Percentiles rank a stretch among this genome's conserved stretches.
Conservation (phyloP, 2,888 invertebrate genomes). For the Penaeus monodon region DNA sequence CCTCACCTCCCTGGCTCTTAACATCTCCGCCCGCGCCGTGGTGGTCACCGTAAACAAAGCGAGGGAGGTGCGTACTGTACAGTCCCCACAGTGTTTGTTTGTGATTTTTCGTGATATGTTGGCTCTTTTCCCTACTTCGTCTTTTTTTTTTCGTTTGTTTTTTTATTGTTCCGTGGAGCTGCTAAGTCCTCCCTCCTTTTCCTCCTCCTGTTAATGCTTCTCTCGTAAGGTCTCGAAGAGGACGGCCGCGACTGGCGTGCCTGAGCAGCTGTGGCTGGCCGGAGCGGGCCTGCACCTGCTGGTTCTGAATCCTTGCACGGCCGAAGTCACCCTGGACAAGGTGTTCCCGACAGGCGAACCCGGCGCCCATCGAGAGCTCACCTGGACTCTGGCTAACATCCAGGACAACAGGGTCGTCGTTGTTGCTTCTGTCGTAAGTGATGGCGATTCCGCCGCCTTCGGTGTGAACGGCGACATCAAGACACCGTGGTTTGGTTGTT, state of each 20-base stretch:
- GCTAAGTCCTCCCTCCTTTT: too few species aligned
- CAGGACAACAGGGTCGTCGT: conserved; percentile 22
- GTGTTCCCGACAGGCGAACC: conserved; percentile 30
- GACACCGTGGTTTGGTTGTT: too few species aligned
- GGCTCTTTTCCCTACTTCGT: too few species aligned
- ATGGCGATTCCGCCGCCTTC: background rate
- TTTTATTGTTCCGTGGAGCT: too few species aligned
- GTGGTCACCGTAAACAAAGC: too few species aligned
- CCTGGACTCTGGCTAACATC: conserved; percentile 8
- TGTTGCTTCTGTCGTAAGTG: conserved; percentile 30
- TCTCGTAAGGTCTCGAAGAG: background rate
- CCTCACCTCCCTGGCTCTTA: too few species aligned
- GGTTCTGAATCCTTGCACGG: conserved; percentile 26
- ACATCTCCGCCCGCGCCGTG: too few species aligned
- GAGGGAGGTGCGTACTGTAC: too few species aligned
- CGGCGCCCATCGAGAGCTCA: conserved; percentile 36
- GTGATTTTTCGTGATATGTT: too few species aligned
- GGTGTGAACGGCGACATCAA: too few species aligned
- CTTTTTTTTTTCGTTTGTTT: too few species aligned
- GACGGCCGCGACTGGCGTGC: background rate
- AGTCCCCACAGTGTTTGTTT: too few species aligned
- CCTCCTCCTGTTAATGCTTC: background rate
- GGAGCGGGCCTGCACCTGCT: conserved; percentile 28
- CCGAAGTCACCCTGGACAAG: conserved; percentile 17
- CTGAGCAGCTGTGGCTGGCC: conserved; percentile 7